Conservation (phyloP, 2,797 vertebrate species). For the Etheostoma perlongum region DNA sequence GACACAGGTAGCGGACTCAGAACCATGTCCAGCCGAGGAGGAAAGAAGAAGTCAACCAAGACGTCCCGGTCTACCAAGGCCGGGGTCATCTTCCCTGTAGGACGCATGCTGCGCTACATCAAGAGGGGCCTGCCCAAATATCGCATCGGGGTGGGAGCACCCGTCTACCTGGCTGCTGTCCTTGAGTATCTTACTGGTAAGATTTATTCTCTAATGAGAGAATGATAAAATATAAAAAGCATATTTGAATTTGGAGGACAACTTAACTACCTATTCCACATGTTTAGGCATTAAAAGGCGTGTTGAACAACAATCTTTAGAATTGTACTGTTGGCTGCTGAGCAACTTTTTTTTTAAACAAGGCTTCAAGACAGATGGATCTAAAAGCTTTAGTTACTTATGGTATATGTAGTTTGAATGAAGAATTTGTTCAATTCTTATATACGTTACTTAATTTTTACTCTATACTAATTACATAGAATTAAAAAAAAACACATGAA, state of each 20-base stretch:
- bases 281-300: not conserved
- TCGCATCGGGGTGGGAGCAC: slow-evolving; percentile 96
- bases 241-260: not conserved
- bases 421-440: not conserved
- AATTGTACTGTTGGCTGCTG: not conserved
- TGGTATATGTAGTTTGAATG: too few relatives aligned
- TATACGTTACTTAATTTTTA: not conserved
- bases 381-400: not conserved
- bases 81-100: slow-evolving; percentile 97
- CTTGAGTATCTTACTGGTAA: slow-evolving; percentile 97
- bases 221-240: too few relatives aligned
- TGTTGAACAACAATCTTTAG: not conserved
- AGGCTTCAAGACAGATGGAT: not conserved
- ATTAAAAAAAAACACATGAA: not conserved
- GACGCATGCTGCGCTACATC: slow-evolving; percentile 98
- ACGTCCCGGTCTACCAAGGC: slow-evolving; percentile 97
- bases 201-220: slow-evolving; percentile 41
- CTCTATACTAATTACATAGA: not conserved
- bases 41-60: slow-evolving; percentile 97
- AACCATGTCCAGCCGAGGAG: slow-evolving; percentile 96
- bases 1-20: slow-evolving; percentile 41
- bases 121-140: slow-evolving; percentile 96
- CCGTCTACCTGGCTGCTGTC: slow-evolving; percentile 97
- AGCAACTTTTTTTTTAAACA: not conserved
- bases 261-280: not conserved